These are phyloP conservation scores for Linurgus olivaceus DNA, from an alignment of 2,797 vertebrate genomes.

Conservation along the genomic window DNA sequence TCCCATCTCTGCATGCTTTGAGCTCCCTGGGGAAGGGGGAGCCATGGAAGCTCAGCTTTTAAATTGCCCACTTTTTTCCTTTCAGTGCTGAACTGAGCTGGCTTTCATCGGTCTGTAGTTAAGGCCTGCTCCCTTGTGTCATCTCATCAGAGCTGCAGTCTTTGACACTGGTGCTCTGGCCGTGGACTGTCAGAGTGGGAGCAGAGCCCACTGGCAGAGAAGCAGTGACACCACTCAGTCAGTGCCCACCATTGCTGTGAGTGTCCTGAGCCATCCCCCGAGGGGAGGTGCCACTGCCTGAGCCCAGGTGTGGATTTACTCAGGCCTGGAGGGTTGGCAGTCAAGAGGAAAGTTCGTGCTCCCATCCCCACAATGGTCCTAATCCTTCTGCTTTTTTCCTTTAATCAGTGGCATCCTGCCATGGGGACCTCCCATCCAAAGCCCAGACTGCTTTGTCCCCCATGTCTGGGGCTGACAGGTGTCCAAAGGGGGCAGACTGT, in stretches of 20 bases:
- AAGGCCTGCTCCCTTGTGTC: not conserved
- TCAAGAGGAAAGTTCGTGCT: not conserved
- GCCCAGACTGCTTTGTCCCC: not conserved
- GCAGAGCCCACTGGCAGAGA: not conserved
- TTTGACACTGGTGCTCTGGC: not conserved
- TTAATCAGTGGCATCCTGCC: not conserved
- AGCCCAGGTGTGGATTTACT: not conserved
- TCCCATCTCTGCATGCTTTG: accelerated
- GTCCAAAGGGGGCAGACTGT: accelerated
- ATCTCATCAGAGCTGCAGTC: not conserved
- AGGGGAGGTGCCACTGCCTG: not conserved
- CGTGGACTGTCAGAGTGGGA: accelerated
- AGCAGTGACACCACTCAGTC: not conserved
- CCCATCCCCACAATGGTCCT: accelerated
- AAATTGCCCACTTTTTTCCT: not conserved
- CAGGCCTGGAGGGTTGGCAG: accelerated
- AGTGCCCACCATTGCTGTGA: accelerated
- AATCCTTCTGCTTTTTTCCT: not conserved
- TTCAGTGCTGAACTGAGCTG: not conserved
- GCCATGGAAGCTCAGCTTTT: accelerated
- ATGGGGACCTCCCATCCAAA: not conserved
- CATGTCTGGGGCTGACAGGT: not conserved
- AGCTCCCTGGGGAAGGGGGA: not conserved
- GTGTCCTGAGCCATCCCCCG: too few relatives aligned
- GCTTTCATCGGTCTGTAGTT: not conserved